These are phyloP conservation scores for Chascanopsetta lugubris DNA, from an alignment of 2,113 vertebrate species.

Conservation along the genomic window DNA sequence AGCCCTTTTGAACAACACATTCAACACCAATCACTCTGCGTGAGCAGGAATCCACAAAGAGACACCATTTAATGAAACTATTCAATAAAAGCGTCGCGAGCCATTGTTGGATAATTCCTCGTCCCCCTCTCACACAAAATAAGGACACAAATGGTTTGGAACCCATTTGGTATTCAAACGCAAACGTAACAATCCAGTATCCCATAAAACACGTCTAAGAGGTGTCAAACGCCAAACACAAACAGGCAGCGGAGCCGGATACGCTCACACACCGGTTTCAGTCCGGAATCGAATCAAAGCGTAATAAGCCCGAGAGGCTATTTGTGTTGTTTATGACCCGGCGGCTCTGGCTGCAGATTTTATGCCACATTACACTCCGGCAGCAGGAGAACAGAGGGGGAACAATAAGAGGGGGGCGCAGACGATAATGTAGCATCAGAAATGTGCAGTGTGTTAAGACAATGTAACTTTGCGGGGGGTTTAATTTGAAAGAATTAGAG, in stretches of 20 bases:
- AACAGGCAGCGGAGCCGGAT: neutral
- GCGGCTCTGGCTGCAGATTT: neutral
- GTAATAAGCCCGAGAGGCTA: neutral
- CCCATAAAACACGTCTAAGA: neutral
- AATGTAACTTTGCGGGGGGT: no score
- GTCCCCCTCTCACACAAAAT: neutral
- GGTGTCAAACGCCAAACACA: neutral
- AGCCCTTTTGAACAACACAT: constrained; percentile 34
- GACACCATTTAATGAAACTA: neutral
- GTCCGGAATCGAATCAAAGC: neutral
- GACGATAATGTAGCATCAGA: neutral
- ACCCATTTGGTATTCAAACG: constrained; percentile 5
- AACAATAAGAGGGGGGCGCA: neutral
- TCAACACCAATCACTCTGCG: neutral
- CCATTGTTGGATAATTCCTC: neutral
- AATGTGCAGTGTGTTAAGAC: neutral
- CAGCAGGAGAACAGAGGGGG: neutral
- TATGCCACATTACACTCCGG: neutral
- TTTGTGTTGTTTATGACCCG: neutral
- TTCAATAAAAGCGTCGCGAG: constrained; percentile 15
- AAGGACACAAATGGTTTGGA: neutral
- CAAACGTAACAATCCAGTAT: neutral
- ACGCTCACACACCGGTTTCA: neutral
- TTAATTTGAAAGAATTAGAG: no score
- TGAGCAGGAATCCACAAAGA: constrained; percentile 7